Evolutionary conservation across 2,888 invertebrate species (phyloP), one percentile per base, ranked within the genome.

Genomic region (Cetonia aurata): DNA sequence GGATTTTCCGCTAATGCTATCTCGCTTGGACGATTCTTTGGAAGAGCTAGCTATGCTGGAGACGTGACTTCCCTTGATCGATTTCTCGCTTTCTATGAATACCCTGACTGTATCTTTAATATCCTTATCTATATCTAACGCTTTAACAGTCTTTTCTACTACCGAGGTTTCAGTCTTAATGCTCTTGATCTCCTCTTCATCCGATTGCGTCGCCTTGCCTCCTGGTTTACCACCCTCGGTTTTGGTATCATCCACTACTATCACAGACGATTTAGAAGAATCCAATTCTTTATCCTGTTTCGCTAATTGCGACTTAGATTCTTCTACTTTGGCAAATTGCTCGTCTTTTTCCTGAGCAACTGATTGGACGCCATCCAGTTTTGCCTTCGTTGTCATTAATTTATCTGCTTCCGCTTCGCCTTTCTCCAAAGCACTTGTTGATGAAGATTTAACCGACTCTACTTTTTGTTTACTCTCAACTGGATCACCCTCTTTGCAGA

Each of bases 1-100:
- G 41, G 81, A 81, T 77, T 83, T 83, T 33, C 82, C 81, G 53
- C 82, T 83, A 42, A 80, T 68, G 46, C 74, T 75, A 37, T 71
- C 71, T 55, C 44, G 44, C 71, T 72, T 60, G 33, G 67, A 42
- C 44, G 17, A 55, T 15, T 67, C 56, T 9, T 56, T 56, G 41
- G 70, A 70, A 57, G 67, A 67, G 13, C 56, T 55, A 15, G 55
- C 50, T 13, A 62, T 33, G 17, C 62, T 62, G 25, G 62, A 62
- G 48, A 48, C 31, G 13, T 25, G 25, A 48, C 31, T 31, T 48
- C 31, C n/a, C 41, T 66, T 59, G 33, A 59, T 19, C 56, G 12
- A 59, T 59, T 56, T 66, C 67, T 41, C 60, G 13, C 52, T 52
- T 42, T 59, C 60, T 46, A 52, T 60, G 44, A 37, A 59, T 44